Conservation (phyloP, 2,888 invertebrate species). For the Philereme transversata region DNA sequence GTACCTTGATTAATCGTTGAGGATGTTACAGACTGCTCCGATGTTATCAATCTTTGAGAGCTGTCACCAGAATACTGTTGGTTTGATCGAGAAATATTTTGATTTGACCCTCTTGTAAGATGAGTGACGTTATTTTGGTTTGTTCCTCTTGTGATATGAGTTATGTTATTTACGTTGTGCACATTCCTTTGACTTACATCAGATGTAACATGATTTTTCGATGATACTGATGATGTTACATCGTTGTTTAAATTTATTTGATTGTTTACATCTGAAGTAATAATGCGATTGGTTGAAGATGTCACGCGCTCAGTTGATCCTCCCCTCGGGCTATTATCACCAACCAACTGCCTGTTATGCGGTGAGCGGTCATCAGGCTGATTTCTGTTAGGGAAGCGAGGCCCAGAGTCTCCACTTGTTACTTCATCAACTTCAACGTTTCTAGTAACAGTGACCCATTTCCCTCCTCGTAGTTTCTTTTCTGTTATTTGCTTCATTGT, state of each 20-base stretch:
- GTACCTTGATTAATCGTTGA: constrained; percentile 44
- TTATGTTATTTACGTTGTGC: constrained; percentile 24
- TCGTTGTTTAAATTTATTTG: constrained; percentile 40
- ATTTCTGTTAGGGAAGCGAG: constrained; percentile 16
- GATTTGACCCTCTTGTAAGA: constrained; percentile 48
- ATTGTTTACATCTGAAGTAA: constrained; percentile 44
- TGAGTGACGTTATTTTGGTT: constrained; percentile 47
- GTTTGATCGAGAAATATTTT: constrained; percentile 49
- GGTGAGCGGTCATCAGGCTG: constrained; percentile 40
- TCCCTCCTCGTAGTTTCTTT: constrained; percentile 80
- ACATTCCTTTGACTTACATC: constrained; percentile 45
- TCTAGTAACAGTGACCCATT: constrained; percentile 80
- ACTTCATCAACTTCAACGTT: constrained; percentile 87
- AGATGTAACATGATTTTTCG: constrained; percentile 46
- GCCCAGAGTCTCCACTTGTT: constrained; percentile 47
- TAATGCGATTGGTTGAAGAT: constrained; percentile 47
- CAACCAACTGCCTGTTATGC: constrained; percentile 37
- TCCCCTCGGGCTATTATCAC: constrained; percentile 49
- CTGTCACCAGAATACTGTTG: constrained; percentile 49
- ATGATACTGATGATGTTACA: constrained; percentile 26
- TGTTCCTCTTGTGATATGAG: constrained; percentile 45
- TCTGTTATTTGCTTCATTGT: constrained; percentile 82
- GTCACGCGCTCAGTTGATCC: constrained; percentile 52
- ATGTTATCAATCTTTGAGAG: constrained; percentile 42
- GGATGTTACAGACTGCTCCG: constrained; percentile 47